Evolutionary conservation across 1,140 invertebrate species (phyloP).

Genomic region (Cydia amplana): DNA sequence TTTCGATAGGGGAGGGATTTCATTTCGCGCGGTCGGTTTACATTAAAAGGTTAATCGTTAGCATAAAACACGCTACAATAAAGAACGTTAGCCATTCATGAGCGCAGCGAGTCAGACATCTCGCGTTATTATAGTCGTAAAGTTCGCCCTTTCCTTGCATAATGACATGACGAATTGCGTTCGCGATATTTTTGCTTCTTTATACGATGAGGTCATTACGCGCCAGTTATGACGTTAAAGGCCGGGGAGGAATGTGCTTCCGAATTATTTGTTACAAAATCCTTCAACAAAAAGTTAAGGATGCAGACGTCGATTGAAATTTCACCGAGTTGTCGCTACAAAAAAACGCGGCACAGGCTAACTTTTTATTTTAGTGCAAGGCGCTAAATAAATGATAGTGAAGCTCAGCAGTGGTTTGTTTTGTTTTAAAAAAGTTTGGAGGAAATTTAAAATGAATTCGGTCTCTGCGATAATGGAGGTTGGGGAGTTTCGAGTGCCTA

Average conservation of each 20-base stretch:
- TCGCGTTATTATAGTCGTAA: constrained; percentile 78
- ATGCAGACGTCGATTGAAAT: constrained; percentile 35
- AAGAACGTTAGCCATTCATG: constrained; percentile 72
- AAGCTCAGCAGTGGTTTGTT: constrained; percentile 42
- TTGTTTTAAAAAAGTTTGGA: constrained; percentile 56
- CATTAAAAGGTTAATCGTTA: constrained; percentile 79
- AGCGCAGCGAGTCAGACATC: constrained; percentile 72
- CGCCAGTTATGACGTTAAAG: constrained; percentile 57
- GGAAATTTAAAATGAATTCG: constrained; percentile 73
- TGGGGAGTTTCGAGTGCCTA: constrained; percentile 61
- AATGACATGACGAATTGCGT: constrained; percentile 78
- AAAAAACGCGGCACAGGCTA: constrained; percentile 42
- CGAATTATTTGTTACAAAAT: constrained; percentile 40
- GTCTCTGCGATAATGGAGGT: constrained; percentile 71
- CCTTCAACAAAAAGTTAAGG: not conserved
- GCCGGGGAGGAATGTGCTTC: constrained; percentile 44
- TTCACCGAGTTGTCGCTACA: constrained; percentile 40
- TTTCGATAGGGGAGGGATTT: constrained; percentile 59
- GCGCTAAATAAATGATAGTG: constrained; percentile 42
- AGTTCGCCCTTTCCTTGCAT: constrained; percentile 78
- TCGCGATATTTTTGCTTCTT: constrained; percentile 77
- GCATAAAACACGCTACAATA: constrained; percentile 77
- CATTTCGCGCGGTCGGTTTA: constrained; percentile 62
- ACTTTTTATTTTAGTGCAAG: constrained; percentile 41
- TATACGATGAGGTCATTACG: constrained; percentile 72